Base-by-base conservation (phyloP, 2,113 vertebrate species). In the Cyprinodon tularosa region DNA sequence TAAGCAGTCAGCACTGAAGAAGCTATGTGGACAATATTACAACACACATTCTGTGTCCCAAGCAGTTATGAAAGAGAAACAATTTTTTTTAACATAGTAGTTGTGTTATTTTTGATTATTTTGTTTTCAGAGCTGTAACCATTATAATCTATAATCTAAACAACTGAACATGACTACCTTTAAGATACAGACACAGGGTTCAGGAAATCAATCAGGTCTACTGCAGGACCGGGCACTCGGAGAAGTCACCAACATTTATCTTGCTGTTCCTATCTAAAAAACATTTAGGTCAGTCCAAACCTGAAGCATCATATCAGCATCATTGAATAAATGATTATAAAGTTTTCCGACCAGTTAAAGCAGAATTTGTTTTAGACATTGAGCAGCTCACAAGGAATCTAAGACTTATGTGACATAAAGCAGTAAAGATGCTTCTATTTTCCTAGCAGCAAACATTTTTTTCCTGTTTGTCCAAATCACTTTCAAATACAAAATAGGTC, bases 251-350 rank as follows among this genome's bases (percentile, higher is more conserved):
- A 15, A 57, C 50, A 57, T 57, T 20, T 57, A 20, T 20, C 50
- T 9, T 8, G 1, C 17, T 20, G 2, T 57, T 57, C 50, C 20
- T 57, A 20, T 20, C 17, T n/a, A 57, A 57, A 53, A 57, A 57
- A 15, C n/a, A 57, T 20, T n/a, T 20, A 57, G 1, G 50, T 57
- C 38, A 40, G 37, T 20, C 15, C 65, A 57, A 62, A 12, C n/a
- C 66, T 20, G 22, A 81, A 66, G 50, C 17, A 65, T 81, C 4
- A 48, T 5, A 40, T 36, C 15, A 67, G 50, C 40, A 48, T 17
- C 39, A 48, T 57, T 17, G 36, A 60, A 68, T 22, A 20, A 36
- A 68, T 12, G 12, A 14, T 22, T 20, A 39, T 48, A 20, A 50
- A 68, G 13, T 48, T 62, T 15, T 47, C 47, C 36, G 6, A 29